Evolutionary conservation across 2,113 vertebrate species (phyloP).

Genomic region (Rhombomys opimus): DNA sequence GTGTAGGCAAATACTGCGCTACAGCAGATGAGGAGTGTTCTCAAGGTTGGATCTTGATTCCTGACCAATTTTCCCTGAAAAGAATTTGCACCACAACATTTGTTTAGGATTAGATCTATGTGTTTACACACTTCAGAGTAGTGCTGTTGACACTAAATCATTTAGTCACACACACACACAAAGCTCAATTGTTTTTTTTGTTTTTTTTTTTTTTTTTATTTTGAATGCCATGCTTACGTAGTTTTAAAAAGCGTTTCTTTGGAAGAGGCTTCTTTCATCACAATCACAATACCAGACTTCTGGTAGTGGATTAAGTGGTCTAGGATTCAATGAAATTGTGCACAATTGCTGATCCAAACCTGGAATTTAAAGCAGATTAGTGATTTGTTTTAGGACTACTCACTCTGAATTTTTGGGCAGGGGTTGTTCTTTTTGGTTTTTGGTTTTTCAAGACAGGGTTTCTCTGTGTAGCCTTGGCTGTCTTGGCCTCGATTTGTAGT

Average conservation of each 20-base stretch:
- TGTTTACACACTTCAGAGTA: not conserved
- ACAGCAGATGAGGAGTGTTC: not conserved
- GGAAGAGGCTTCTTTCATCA: not conserved
- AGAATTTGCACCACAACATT: not conserved
- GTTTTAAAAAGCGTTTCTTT: slow-evolving; percentile 9
- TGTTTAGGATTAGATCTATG: not conserved
- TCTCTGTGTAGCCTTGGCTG: no score
- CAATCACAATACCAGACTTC: slow-evolving; percentile 6
- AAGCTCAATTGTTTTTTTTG: not conserved
- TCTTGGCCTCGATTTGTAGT: no score
- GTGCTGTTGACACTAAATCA: not conserved
- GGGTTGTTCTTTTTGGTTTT: no score
- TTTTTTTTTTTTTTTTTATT: no score
- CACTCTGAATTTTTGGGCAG: not conserved
- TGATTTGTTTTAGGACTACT: slow-evolving; percentile 32
- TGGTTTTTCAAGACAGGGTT: no score
- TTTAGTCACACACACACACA: not conserved
- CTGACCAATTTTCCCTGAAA: not conserved
- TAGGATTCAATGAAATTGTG: slow-evolving; percentile 48
- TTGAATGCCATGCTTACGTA: not conserved
- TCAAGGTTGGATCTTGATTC: not conserved
- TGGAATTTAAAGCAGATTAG: slow-evolving; percentile 70
- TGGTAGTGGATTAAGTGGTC: slow-evolving; percentile 50
- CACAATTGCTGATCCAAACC: slow-evolving; percentile 55
- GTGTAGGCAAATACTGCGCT: not conserved